Evolutionary conservation across 2,888 invertebrate genomes (phyloP).

Genomic region (Epiblema foenella): DNA sequence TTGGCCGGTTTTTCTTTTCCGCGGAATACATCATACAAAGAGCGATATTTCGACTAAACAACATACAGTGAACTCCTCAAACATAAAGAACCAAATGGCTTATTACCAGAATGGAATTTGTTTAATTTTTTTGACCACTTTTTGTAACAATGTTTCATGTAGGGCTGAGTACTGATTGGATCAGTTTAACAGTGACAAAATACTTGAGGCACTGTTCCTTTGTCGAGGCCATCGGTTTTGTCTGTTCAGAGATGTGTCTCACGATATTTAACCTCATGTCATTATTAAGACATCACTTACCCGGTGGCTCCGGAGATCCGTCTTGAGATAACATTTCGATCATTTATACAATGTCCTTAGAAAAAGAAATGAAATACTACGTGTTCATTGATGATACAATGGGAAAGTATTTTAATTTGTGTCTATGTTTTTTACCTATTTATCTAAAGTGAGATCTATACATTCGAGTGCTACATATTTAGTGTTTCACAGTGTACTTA

Average conservation of each 20-base stretch:
- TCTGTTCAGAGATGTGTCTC: conserved; percentile 73
- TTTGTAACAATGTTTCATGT: conserved; percentile 66
- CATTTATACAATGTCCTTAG: conserved; percentile 68
- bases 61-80: conserved; percentile 44
- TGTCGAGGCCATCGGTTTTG: conserved; percentile 73
- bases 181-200: conserved; percentile 84
- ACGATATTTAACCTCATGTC: conserved; percentile 80
- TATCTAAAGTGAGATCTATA: neutral
- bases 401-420: conserved; percentile 51
- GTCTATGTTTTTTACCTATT: conserved; percentile 37
- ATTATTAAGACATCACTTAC: conserved; percentile 84
- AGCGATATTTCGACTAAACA: neutral
- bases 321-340: conserved; percentile 71
- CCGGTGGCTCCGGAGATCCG: conserved; percentile 79
- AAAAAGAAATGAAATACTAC: conserved; percentile 62
- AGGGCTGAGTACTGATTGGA: conserved; percentile 68
- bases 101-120: conserved; percentile 64
- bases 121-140: conserved; percentile 62
- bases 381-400: conserved; percentile 53
- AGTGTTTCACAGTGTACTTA: neutral
- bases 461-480: neutral
- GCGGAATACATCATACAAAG: neutral
- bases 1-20: too few species aligned
- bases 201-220: conserved; percentile 75
- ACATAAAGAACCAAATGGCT: conserved; percentile 67